Evolutionary conservation across 2,888 invertebrate species (phyloP).

Genomic region (Thumatha senex): DNA sequence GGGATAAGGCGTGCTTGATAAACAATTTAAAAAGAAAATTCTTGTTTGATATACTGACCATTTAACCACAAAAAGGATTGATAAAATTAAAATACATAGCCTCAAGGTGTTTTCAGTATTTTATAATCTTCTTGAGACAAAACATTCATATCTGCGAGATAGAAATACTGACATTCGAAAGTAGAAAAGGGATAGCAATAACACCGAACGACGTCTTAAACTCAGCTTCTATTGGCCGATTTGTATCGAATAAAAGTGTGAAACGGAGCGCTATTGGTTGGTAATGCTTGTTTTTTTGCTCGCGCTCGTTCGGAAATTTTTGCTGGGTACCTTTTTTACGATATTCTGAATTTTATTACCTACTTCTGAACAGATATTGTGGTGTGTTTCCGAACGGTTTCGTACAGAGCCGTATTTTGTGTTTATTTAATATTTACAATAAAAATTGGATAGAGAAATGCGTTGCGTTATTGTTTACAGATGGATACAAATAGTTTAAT

Average conservation of each 20-base stretch:
- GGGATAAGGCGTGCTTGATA: too few relatives aligned
- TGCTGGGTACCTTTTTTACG: slow-evolving; percentile 37
- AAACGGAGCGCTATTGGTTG: slow-evolving; percentile 44
- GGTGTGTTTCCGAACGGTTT: slow-evolving; percentile 38
- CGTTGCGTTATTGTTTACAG: background rate
- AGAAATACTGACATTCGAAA: slow-evolving; percentile 24
- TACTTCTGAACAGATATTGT: slow-evolving; percentile 42
- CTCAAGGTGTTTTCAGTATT: slow-evolving; percentile 7
- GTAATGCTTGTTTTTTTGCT: slow-evolving; percentile 37
- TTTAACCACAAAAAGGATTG: too few relatives aligned
- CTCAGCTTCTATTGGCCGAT: slow-evolving; percentile 50
- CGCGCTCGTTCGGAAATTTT: slow-evolving; percentile 27
- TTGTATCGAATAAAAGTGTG: slow-evolving; percentile 54
- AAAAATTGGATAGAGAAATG: slow-evolving; percentile 3
- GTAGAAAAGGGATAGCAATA: slow-evolving; percentile 57
- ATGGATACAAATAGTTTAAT: background rate
- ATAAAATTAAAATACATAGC: slow-evolving; percentile 7
- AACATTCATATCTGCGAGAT: slow-evolving; percentile 27
- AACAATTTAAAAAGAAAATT: too few relatives aligned
- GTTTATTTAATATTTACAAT: slow-evolving; percentile 13
- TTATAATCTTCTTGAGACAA: slow-evolving; percentile 37
- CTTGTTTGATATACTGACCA: too few relatives aligned
- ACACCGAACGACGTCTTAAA: slow-evolving; percentile 54
- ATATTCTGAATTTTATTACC: slow-evolving; percentile 44
- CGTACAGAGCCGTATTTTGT: slow-evolving; percentile 7